Conservation (phyloP, 2,888 invertebrate genomes). For the Xestobium rufovillosum region DNA sequence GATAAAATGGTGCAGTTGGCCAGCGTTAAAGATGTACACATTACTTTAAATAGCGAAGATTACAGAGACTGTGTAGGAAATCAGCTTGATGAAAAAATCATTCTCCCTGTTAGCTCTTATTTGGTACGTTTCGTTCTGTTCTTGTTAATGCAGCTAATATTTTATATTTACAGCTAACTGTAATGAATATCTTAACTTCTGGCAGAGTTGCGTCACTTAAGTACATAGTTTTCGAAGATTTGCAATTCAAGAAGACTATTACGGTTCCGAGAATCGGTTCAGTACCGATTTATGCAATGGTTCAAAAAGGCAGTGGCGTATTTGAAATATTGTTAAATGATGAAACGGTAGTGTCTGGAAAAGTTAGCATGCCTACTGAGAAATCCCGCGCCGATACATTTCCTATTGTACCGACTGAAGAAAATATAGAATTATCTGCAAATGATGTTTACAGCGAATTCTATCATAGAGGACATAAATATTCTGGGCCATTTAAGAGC, state of each 20-base stretch:
- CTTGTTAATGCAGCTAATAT: constrained; percentile 1
- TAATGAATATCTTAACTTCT: constrained; percentile 19
- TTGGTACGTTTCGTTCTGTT: constrained; percentile 28
- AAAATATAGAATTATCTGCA: constrained; percentile 48
- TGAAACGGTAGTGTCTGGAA: constrained; percentile 63
- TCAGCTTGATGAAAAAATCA: constrained; percentile 35
- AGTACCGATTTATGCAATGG: constrained; percentile 40
- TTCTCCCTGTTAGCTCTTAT: constrained; percentile 35
- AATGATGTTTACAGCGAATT: constrained; percentile 66
- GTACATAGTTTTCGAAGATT: constrained; percentile 37
- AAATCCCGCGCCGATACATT: constrained; percentile 52
- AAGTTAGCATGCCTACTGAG: constrained; percentile 52
- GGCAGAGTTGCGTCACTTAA: constrained; percentile 4
- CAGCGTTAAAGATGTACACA: constrained; percentile 39
- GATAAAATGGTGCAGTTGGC: constrained; percentile 35
- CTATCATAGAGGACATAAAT: constrained; percentile 60
- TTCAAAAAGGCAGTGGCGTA: constrained; percentile 40
- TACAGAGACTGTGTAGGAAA: constrained; percentile 37
- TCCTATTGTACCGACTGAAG: constrained; percentile 45
- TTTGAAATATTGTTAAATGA: constrained; percentile 47
- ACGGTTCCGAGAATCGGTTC: constrained; percentile 35
- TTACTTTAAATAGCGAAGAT: constrained; percentile 46
- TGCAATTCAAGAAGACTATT: constrained; percentile 35
- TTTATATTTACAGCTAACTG: constrained; percentile 15
- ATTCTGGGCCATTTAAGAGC: constrained; percentile 32